These are phyloP conservation scores for Pomacea maculata DNA, from an alignment of 1,140 invertebrate genomes.

Conservation along the genomic window DNA sequence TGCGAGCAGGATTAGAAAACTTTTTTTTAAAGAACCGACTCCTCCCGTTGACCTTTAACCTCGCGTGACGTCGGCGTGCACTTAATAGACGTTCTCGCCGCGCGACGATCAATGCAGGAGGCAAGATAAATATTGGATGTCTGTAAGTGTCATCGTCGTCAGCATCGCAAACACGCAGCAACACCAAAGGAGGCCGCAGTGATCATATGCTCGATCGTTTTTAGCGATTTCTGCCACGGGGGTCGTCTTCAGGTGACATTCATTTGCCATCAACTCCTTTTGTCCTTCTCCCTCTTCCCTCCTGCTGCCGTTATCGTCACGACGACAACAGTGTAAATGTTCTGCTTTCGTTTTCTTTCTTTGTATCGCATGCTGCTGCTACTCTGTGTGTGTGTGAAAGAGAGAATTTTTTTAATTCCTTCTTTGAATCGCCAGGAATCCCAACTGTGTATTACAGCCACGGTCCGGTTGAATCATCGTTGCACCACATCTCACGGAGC, in stretches of 20 bases:
- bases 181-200: not conserved
- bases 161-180: not conserved
- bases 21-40: no score
- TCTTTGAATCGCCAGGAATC: no score
- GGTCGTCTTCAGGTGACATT: not conserved
- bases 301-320: not conserved
- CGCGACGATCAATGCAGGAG: not conserved
- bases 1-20: no score
- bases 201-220: not conserved
- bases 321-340: not conserved
- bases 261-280: not conserved
- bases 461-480: no score
- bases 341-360: not conserved
- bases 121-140: not conserved
- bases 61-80: no score
- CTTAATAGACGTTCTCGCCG: not conserved
- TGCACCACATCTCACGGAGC: no score
- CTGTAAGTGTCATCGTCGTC: not conserved
- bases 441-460: no score
- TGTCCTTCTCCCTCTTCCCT: not conserved
- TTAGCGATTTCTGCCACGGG: not conserved
- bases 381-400: not conserved
- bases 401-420: no score
- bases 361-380: not conserved
- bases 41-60: no score